phyloP scores from a whole-genome alignment of 2,888 invertebrate species.

The Synanthedon vespiformis region DNA sequence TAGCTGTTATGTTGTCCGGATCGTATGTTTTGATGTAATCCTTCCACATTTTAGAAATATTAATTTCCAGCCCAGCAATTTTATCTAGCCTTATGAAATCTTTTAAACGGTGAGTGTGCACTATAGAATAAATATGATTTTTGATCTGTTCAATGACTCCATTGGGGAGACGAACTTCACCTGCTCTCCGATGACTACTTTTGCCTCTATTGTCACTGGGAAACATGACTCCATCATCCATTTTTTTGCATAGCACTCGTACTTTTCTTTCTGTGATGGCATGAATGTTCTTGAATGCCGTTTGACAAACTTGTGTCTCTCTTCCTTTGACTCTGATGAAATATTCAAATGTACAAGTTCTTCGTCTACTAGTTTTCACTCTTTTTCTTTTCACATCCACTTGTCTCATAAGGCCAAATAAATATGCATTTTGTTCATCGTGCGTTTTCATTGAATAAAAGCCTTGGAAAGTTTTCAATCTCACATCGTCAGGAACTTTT shows the following conservation, averaged over 20 bases:
- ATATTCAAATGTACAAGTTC: slow-evolving; percentile 71
- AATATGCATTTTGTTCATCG: slow-evolving; percentile 71
- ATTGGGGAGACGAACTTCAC: slow-evolving; percentile 60
- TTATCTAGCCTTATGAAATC: slow-evolving; percentile 67
- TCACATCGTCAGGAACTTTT: slow-evolving; percentile 60
- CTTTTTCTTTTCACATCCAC: slow-evolving; percentile 70
- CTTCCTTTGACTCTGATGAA: slow-evolving; percentile 66
- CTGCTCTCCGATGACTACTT: slow-evolving; percentile 63
- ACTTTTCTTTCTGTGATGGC: slow-evolving; percentile 70
- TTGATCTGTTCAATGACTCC: slow-evolving; percentile 65
- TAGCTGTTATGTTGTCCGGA: slow-evolving; percentile 61
- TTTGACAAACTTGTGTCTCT: slow-evolving; percentile 70
- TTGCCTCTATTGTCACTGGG: slow-evolving; percentile 69
- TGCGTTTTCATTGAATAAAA: slow-evolving; percentile 70
- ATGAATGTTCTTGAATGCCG: slow-evolving; percentile 71
- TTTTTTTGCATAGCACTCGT: slow-evolving; percentile 67
- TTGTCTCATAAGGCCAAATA: slow-evolving; percentile 70
- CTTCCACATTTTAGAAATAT: slow-evolving; percentile 71
- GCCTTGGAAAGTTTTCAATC: slow-evolving; percentile 66
- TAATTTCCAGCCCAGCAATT: slow-evolving; percentile 67
- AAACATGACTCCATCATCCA: slow-evolving; percentile 71
- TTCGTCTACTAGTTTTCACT: slow-evolving; percentile 62
- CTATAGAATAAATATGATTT: slow-evolving; percentile 66
- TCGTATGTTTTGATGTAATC: slow-evolving; percentile 68
- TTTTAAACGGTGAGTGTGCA: slow-evolving; percentile 62